Evolutionary conservation across 2,113 vertebrate genomes (phyloP).

Genomic region (Eretmochelys imbricata): DNA sequence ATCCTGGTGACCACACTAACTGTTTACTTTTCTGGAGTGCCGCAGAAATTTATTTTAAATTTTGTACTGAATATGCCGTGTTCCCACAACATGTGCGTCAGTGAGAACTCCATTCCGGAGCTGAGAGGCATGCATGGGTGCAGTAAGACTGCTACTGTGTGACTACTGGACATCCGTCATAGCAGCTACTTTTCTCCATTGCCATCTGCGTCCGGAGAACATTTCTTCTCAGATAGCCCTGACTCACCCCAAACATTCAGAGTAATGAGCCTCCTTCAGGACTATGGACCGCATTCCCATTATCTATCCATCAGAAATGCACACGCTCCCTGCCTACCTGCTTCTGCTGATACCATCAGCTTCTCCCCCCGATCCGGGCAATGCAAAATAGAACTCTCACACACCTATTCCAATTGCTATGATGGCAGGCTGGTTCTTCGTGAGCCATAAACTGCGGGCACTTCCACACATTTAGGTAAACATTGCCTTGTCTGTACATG

Average conservation of each 20-base stretch:
- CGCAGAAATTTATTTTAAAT: background rate
- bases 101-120: background rate
- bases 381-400: background rate
- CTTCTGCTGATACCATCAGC: background rate
- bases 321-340: background rate
- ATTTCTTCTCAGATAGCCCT: background rate
- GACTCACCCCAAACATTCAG: background rate
- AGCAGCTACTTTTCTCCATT: background rate
- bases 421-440: accelerated
- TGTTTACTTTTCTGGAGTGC: background rate
- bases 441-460: background rate
- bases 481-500: background rate
- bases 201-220: background rate
- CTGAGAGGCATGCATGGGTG: background rate
- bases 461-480: background rate
- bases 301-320: background rate
- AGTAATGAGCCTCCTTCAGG: accelerated
- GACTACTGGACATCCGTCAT: background rate
- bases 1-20: background rate
- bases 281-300: accelerated
- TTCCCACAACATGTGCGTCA: background rate
- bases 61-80: background rate
- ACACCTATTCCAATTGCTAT: background rate
- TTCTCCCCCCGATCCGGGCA: background rate
- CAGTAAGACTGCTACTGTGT: accelerated